Percentiles rank a stretch among this genome's conserved stretches.
Evolutionary conservation across 2,888 invertebrate genomes (phyloP).

Genomic region (Oxytorus armatus): DNA sequence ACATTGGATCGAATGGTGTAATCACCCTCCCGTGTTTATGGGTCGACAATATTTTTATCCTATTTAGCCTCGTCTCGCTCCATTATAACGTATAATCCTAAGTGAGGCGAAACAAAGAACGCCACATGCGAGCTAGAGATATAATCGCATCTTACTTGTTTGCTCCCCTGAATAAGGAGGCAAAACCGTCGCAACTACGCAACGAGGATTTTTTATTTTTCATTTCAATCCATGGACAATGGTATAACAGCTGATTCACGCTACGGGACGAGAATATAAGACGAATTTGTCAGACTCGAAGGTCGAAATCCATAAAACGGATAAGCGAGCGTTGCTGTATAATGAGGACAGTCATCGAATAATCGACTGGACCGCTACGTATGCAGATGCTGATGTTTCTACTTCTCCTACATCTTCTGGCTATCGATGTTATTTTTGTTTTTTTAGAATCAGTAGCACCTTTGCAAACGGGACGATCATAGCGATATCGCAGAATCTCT

Average conservation of each 20-base stretch:
- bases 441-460: conserved; percentile 34
- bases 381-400: conserved; percentile 16
- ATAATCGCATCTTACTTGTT: background rate
- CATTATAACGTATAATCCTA: conserved; percentile 16
- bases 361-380: no score
- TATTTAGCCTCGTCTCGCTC: no score
- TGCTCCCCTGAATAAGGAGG: background rate
- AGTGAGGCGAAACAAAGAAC: conserved; percentile 24
- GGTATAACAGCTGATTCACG: background rate
- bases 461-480: conserved; percentile 39
- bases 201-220: background rate
- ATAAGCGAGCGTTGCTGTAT: conserved; percentile 1
- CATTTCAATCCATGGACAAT: background rate
- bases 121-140: background rate
- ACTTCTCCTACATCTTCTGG: no score
- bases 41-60: conserved; percentile 34
- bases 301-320: conserved; percentile 5
- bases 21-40: conserved; percentile 53
- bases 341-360: background rate
- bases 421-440: conserved; percentile 30
- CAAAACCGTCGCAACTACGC: background rate
- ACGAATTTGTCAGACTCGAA: background rate
- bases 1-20: conserved; percentile 47
- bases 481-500: conserved; percentile 49
- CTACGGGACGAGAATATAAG: background rate